phyloP scores from a whole-genome alignment of 1,140 invertebrate genomes.

The Dolichoris vasculosae region DNA sequence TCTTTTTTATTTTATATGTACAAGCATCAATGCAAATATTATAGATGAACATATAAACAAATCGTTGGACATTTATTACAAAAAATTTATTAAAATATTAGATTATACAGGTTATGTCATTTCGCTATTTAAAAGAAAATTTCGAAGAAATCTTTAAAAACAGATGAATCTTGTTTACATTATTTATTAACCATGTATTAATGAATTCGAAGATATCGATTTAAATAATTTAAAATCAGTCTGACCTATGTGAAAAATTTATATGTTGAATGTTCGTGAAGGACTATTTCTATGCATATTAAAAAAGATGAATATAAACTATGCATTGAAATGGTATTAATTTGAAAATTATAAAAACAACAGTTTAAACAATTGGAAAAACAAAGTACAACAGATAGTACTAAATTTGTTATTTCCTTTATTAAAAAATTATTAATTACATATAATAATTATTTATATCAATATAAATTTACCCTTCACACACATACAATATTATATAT shows the following conservation, averaged over 20 bases:
- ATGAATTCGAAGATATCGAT: neutral
- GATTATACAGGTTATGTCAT: neutral
- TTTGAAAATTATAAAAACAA: neutral
- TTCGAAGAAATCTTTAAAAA: conserved; percentile 17
- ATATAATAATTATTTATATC: no score
- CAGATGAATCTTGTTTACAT: neutral
- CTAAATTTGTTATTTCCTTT: no score
- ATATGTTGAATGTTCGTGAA: conserved; percentile 9
- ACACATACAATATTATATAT: no score
- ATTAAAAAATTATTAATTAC: no score
- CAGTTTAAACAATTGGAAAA: no score
- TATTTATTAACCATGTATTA: neutral
- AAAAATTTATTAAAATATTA: conserved; percentile 57
- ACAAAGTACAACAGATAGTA: no score
- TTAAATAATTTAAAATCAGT: neutral
- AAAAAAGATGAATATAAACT: conserved; percentile 34
- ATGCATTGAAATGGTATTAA: neutral
- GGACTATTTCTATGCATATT: neutral
- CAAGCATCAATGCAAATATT: neutral
- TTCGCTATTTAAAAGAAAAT: neutral
- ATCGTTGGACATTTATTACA: conserved; percentile 59
- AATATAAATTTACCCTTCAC: no score
- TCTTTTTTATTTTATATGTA: conserved; percentile 14
- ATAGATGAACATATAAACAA: neutral
- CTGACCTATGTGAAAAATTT: neutral